phyloP scores from a whole-genome alignment of 2,888 invertebrate species.

The Rhingia campestris region DNA sequence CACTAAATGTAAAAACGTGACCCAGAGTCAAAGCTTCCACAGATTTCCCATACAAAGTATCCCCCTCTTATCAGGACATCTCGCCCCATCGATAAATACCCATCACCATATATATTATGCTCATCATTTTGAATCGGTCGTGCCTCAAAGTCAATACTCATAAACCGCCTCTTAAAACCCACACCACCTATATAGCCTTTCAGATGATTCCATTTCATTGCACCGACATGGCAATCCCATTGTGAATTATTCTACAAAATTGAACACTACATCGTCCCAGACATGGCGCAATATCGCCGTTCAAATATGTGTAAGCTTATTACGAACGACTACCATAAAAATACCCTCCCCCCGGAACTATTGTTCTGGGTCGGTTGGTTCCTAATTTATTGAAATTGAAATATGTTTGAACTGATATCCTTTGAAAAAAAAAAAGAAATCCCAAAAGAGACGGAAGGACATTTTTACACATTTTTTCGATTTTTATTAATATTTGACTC shows the following conservation, averaged over 20 bases:
- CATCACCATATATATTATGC: background rate
- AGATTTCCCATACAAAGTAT: too few species aligned
- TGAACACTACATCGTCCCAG: constrained; percentile 47
- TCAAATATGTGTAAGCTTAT: constrained; percentile 40
- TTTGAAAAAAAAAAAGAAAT: background rate
- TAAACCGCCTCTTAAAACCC: background rate
- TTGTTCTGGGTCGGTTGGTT: constrained; percentile 53
- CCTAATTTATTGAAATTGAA: constrained; percentile 68
- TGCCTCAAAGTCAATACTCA: background rate
- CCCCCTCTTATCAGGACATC: too few species aligned
- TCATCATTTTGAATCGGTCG: constrained; percentile 16
- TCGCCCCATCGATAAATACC: background rate
- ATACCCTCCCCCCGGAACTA: constrained; percentile 55
- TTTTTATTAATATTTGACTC: too few species aligned
- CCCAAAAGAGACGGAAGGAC: background rate
- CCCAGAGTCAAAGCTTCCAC: too few species aligned
- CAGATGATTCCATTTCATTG: constrained; percentile 61
- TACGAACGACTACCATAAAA: constrained; percentile 21
- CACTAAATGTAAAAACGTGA: too few species aligned
- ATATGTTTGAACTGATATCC: constrained; percentile 27
- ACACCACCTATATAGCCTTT: constrained; percentile 18
- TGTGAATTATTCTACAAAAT: constrained; percentile 64
- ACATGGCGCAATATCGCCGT: constrained; percentile 11
- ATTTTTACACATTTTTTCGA: background rate
- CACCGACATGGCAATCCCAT: constrained; percentile 25